Base-by-base conservation (phyloP, 37 sponge, comb jelly and placozoan species). In the Amphimedon queenslandica region DNA sequence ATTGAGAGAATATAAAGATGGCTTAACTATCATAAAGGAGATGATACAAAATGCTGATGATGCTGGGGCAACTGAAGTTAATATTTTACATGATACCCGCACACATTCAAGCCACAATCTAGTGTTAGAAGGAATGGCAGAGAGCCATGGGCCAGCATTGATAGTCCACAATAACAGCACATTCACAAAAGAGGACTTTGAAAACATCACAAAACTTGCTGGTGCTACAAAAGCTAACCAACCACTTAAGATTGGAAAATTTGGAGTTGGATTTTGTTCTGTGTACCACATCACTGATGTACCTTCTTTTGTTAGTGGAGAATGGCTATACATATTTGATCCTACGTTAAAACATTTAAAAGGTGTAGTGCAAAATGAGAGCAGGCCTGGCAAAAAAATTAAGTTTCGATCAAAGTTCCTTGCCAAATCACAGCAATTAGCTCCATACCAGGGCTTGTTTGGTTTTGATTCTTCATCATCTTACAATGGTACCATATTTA, bases 41-140 rank as follows among this genome's bases (percentile, higher is more conserved):
- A 56, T 90, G 29, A 71, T 90, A 23, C 90, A 90, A 60, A 90
- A 90, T 84, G 90, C 90, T 57, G 90, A 90, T 80, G 90, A 90
- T 84, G 90, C 90, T 60, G 86, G 63, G 28, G 90, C 90, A 13
- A 84, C 85, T 61, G 81, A 84, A 31, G 51, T 90, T 24, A 76
- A 80, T 32, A 72, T 90, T 21, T 64, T 82, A 67, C 76, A 70
- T 42, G 90, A 90, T 80, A 73, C 66, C 31, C 57, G 90, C 3
- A 40, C 23, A 1, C 80, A 85, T 56, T 30, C 70, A 16, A 74
- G 57, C 0, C 37, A 42, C 16, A 53, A 20, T 33, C 81, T 90
- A 1, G 70, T 90, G 25, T 75, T 75, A 40, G 66, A 80, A 47
- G 86, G 64, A 29, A 84, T 90, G 90, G 41, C 1, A 1, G 47